Evolutionary conservation across 2,888 invertebrate species (phyloP).

Genomic region (Selenia dentaria): DNA sequence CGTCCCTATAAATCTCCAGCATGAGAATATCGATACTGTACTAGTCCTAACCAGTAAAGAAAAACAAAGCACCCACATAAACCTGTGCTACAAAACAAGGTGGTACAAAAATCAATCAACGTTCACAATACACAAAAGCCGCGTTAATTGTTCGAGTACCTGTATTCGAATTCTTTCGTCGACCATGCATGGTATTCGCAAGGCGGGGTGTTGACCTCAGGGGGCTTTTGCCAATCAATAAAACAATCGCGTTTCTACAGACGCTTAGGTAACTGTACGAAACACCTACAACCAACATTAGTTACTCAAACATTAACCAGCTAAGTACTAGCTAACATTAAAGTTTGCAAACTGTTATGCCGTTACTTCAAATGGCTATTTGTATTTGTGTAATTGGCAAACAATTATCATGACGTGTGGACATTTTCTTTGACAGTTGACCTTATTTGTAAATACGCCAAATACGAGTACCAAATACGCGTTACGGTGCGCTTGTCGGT

Average conservation of each 20-base stretch:
- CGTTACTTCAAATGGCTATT: no score
- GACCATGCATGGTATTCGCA: slow-evolving; percentile 59
- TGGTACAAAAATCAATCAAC: slow-evolving; percentile 26
- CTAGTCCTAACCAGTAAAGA: slow-evolving; percentile 2
- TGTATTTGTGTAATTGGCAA: no score
- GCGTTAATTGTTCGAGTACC: slow-evolving; percentile 31
- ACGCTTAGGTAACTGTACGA: slow-evolving; percentile 7
- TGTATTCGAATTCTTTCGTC: slow-evolving; percentile 49
- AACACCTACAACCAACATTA: background rate
- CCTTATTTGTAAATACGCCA: no score
- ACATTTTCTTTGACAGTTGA: no score
- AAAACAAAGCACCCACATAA: slow-evolving; percentile 8
- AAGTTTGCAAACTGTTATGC: background rate
- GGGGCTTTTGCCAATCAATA: slow-evolving; percentile 63
- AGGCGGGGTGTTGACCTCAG: slow-evolving; percentile 52
- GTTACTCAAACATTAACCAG: slow-evolving; percentile 11
- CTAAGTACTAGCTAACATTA: background rate
- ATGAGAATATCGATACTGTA: slow-evolving; percentile 2
- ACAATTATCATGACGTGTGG: no score
- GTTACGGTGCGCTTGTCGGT: no score
- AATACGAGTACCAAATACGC: no score
- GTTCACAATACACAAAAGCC: slow-evolving; percentile 18
- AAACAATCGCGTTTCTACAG: slow-evolving; percentile 40
- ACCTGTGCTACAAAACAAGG: slow-evolving; percentile 7
- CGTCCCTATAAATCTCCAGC: no score